Percentiles rank a stretch among this genome's conserved stretches.
phyloP scores from a whole-genome alignment of 2,888 invertebrate genomes.

The Bugula neritina region DNA sequence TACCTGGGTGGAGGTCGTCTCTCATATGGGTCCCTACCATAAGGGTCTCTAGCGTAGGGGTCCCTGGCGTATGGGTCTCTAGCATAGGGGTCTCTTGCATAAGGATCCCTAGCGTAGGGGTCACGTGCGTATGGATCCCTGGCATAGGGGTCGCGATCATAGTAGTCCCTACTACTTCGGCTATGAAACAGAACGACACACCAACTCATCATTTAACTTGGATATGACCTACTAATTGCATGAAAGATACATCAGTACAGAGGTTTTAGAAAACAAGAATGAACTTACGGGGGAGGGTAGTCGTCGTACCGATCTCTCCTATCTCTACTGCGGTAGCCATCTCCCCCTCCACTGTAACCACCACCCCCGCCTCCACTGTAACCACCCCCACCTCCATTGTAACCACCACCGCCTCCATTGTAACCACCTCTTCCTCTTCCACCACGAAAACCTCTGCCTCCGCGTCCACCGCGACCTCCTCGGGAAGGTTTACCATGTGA shows the following conservation, averaged over 20 bases:
- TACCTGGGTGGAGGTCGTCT: slow-evolving; percentile 12
- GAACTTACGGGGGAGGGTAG: background rate
- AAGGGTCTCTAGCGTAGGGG: background rate
- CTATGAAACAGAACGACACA: background rate
- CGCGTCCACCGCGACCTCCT: slow-evolving; percentile 5
- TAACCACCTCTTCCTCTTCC: too few species aligned
- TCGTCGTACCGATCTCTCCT: slow-evolving; percentile 17
- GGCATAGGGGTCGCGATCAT: slow-evolving; percentile 10
- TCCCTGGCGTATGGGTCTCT: background rate
- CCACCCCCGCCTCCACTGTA: background rate
- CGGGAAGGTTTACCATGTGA: slow-evolving; percentile 13
- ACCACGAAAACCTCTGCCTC: background rate
- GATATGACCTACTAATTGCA: too few species aligned
- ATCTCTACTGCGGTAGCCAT: background rate
- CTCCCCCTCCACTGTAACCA: background rate
- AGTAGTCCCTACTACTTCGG: slow-evolving; percentile 6
- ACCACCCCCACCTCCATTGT: background rate
- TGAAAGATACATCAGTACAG: too few species aligned
- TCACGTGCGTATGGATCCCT: slow-evolving; percentile 17
- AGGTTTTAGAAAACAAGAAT: background rate
- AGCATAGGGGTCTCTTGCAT: background rate
- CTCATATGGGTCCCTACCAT: slow-evolving; percentile 15
- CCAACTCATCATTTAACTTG: too few species aligned
- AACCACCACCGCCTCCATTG: background rate
- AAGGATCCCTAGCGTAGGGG: slow-evolving; percentile 22